These are phyloP conservation scores for Lerema accius DNA, from an alignment of 1,140 invertebrate species.

Conservation along the genomic window DNA sequence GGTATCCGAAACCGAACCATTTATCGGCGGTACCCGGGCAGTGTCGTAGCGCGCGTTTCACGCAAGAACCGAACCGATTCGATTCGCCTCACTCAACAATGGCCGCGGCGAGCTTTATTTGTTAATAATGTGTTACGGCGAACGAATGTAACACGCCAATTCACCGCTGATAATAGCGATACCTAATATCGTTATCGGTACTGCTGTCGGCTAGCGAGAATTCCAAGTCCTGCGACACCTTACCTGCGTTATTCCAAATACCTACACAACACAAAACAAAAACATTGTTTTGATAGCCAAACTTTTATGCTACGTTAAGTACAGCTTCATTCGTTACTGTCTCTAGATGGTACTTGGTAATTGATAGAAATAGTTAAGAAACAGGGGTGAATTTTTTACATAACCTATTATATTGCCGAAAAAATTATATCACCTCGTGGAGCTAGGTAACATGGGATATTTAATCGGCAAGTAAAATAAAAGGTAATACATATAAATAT, in stretches of 20 bases:
- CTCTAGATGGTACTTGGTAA: too few relatives aligned
- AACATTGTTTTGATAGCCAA: not conserved
- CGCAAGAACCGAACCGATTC: constrained; percentile 62
- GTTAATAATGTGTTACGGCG: constrained; percentile 67
- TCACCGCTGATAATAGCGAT: constrained; percentile 51
- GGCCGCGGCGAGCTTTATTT: constrained; percentile 66
- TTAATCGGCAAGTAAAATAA: too few relatives aligned
- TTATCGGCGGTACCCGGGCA: constrained; percentile 42
- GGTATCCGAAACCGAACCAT: constrained; percentile 54
- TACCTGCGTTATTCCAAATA: not conserved
- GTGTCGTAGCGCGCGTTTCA: constrained; percentile 50
- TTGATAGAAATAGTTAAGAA: too few relatives aligned
- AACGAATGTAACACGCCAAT: constrained; percentile 66
- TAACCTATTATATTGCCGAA: too few relatives aligned
- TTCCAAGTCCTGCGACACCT: constrained; percentile 30
- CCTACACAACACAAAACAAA: not conserved
- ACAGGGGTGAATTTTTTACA: too few relatives aligned
- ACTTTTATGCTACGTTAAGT: constrained; percentile 11
- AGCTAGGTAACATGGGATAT: too few relatives aligned
- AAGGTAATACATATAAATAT: too few relatives aligned
- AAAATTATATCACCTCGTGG: too few relatives aligned
- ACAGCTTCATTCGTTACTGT: too few relatives aligned
- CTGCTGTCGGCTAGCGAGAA: constrained; percentile 1
- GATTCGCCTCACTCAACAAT: constrained; percentile 60
- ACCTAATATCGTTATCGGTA: constrained; percentile 36